phyloP scores from a whole-genome alignment of 1,140 invertebrate genomes.

The Bombus soroeensis region DNA sequence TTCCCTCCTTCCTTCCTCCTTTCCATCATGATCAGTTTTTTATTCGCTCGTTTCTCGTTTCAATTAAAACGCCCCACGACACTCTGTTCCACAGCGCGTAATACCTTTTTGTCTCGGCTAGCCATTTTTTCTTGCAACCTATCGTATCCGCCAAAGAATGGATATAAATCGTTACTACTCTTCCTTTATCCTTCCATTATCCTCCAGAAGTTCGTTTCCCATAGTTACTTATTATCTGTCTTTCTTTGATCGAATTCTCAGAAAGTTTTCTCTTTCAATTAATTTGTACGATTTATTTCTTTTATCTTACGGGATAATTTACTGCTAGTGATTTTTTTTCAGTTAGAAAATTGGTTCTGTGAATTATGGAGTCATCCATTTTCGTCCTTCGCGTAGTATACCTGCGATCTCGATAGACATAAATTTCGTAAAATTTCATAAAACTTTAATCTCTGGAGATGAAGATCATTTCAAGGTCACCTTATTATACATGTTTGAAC shows the following conservation, averaged over 20 bases:
- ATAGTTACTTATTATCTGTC: neutral
- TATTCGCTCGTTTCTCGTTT: constrained; percentile 64
- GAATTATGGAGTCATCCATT: no score
- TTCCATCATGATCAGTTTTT: constrained; percentile 50
- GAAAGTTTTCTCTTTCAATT: neutral
- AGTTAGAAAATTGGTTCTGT: no score
- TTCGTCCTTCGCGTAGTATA: no score
- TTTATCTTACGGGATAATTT: neutral
- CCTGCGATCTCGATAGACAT: no score
- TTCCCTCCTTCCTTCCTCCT: constrained; percentile 40
- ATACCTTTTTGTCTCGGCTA: constrained; percentile 37
- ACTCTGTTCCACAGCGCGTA: constrained; percentile 16
- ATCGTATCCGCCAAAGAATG: neutral
- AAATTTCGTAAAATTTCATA: no score
- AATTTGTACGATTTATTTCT: neutral
- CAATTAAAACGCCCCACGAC: constrained; percentile 69
- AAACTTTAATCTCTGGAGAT: no score
- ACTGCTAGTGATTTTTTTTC: neutral
- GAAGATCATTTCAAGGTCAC: no score
- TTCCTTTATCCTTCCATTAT: neutral
- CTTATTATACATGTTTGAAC: no score
- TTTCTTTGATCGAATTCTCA: neutral
- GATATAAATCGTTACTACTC: neutral
- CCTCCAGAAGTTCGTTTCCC: neutral
- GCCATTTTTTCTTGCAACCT: neutral